These are phyloP conservation scores for Heliopora coerulea DNA, from an alignment of 92 coral and sea anemone species.

Conservation along the genomic window DNA sequence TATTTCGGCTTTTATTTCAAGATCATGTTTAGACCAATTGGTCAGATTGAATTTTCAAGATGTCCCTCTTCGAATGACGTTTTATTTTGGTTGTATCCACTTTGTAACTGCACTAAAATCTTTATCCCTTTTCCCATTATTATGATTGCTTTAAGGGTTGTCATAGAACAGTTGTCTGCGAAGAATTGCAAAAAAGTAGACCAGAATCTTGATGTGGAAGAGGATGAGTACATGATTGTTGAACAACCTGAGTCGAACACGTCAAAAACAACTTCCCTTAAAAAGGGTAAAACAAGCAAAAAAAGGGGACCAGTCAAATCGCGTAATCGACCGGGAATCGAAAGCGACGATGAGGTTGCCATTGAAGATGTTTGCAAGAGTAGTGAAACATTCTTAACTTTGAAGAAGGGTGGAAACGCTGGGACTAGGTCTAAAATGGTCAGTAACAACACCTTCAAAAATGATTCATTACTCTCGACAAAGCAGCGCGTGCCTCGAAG, in stretches of 20 bases:
- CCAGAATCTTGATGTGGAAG: conserved; percentile 3
- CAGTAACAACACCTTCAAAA: neutral
- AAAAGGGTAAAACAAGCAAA: neutral
- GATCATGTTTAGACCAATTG: no score
- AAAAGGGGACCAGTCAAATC: no score
- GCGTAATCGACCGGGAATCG: neutral
- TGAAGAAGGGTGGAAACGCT: neutral
- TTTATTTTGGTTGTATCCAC: no score
- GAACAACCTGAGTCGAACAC: neutral
- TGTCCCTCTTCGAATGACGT: no score
- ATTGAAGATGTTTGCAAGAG: conserved; percentile 7
- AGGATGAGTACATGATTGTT: neutral
- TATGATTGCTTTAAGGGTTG: no score
- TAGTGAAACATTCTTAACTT: conserved; percentile 6
- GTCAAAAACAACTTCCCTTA: neutral
- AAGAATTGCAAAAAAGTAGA: neutral
- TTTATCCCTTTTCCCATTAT: no score
- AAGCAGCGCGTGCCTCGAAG: no score
- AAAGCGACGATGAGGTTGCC: neutral
- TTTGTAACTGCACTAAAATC: no score
- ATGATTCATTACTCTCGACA: neutral
- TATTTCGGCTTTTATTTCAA: no score
- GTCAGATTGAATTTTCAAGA: no score
- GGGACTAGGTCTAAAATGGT: neutral
- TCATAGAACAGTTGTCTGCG: neutral